These are phyloP conservation scores for Lithobates pipiens DNA, from an alignment of 2,797 vertebrate species.

Conservation along the genomic window DNA sequence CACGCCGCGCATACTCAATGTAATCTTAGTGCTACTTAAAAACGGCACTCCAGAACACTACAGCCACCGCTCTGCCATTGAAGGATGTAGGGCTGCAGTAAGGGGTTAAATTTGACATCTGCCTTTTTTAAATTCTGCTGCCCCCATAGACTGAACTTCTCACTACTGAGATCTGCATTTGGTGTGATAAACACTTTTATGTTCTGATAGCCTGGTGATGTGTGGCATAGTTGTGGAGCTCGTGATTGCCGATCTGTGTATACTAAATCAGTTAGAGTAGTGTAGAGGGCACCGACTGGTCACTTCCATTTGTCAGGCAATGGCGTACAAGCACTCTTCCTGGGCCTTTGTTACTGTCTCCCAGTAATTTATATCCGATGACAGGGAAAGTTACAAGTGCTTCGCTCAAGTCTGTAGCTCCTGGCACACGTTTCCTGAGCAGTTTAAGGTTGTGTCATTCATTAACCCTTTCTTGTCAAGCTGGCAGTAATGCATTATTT, in stretches of 20 bases:
- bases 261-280: constrained; percentile 18
- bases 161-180: background rate
- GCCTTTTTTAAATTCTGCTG: no score
- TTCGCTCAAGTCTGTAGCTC: constrained; percentile 5
- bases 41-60: no score
- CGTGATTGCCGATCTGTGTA: background rate
- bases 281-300: constrained; percentile 22
- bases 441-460: background rate
- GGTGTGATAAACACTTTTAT: background rate
- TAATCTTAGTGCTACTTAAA: no score
- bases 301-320: constrained; percentile 3
- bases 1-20: no score
- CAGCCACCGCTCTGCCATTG: no score
- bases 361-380: constrained; percentile 28
- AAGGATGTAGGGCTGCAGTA: no score
- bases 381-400: constrained; percentile 18
- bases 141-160: no score
- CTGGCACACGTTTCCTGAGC: constrained; percentile 16
- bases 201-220: background rate
- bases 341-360: constrained; percentile 2
- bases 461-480: background rate
- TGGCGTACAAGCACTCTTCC: background rate
- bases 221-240: background rate
- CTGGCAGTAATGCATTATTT: background rate
- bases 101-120: no score